Percentiles rank a stretch among this genome's conserved stretches.
phyloP scores from a whole-genome alignment of 1,140 invertebrate species.

The Adoxophyes honmai region DNA sequence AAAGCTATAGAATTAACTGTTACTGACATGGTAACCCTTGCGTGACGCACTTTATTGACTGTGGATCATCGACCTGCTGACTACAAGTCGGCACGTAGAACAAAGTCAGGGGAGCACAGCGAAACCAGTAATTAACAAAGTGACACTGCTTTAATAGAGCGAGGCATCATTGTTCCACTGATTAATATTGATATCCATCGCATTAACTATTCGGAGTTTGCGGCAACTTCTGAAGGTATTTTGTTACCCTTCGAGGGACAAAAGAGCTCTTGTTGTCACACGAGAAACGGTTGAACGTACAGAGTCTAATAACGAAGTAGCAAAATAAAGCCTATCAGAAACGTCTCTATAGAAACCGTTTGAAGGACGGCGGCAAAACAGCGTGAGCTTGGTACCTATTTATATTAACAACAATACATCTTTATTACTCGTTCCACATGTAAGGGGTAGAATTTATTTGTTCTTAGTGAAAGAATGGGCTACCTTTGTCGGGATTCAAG shows the following conservation, averaged over 20 bases:
- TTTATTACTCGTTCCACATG: constrained; percentile 4
- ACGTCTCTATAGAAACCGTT: constrained; percentile 5
- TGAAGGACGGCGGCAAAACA: constrained; percentile 11
- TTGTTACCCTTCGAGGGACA: background rate
- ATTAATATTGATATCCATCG: too few species aligned
- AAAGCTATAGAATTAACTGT: background rate
- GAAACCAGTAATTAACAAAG: background rate
- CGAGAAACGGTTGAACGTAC: background rate
- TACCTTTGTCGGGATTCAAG: background rate
- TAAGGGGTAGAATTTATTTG: background rate
- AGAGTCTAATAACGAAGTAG: background rate
- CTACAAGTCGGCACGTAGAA: constrained; percentile 3
- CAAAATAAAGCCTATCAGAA: constrained; percentile 13
- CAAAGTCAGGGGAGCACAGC: background rate
- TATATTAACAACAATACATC: constrained; percentile 14
- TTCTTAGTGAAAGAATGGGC: constrained; percentile 1
- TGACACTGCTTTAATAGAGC: background rate
- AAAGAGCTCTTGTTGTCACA: constrained; percentile 8
- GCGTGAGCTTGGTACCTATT: background rate
- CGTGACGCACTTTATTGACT: constrained; percentile 13
- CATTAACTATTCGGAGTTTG: background rate
- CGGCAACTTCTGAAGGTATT: background rate
- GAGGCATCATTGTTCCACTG: too few species aligned
- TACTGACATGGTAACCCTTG: constrained; percentile 4
- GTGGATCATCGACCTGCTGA: constrained; percentile 7